These are phyloP conservation scores for Andrena bucephala DNA, from an alignment of 2,888 invertebrate genomes.

Conservation along the genomic window DNA sequence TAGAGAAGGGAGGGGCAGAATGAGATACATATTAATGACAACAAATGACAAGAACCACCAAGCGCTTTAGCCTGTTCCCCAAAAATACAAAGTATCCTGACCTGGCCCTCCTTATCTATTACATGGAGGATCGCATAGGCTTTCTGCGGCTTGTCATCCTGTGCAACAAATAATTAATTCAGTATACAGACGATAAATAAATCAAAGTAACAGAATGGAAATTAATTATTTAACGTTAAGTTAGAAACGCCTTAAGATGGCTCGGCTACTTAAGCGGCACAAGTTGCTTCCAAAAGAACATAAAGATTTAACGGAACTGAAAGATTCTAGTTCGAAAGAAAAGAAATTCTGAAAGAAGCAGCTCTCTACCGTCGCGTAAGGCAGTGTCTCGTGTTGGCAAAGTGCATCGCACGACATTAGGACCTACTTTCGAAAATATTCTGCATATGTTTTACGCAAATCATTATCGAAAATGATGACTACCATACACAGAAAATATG, in stretches of 20 bases:
- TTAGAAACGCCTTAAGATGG: not conserved
- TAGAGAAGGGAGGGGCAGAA: constrained; percentile 76
- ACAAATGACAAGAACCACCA: constrained; percentile 58
- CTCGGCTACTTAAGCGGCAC: not conserved
- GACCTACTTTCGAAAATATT: constrained; percentile 10
- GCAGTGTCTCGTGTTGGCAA: constrained; percentile 1
- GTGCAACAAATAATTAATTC: constrained; percentile 81
- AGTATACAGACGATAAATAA: constrained; percentile 63
- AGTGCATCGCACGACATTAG: constrained; percentile 26
- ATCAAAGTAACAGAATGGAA: constrained; percentile 27
- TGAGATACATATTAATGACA: constrained; percentile 62
- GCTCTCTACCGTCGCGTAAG: not conserved
- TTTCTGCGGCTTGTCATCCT: constrained; percentile 85
- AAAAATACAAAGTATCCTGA: constrained; percentile 81
- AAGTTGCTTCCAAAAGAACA: constrained; percentile 10
- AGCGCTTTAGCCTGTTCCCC: constrained; percentile 70
- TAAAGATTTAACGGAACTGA: constrained; percentile 16
- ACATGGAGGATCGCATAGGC: constrained; percentile 85
- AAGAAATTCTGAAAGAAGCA: constrained; percentile 13
- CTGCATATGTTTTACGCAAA: not conserved
- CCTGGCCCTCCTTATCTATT: constrained; percentile 85
- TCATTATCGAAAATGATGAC: constrained; percentile 25
- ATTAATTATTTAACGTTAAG: constrained; percentile 19
- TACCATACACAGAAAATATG: constrained; percentile 27
- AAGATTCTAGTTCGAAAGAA: constrained; percentile 2